phyloP scores from a whole-genome alignment of 2,113 vertebrate species.

The Serilophus lunatus region DNA sequence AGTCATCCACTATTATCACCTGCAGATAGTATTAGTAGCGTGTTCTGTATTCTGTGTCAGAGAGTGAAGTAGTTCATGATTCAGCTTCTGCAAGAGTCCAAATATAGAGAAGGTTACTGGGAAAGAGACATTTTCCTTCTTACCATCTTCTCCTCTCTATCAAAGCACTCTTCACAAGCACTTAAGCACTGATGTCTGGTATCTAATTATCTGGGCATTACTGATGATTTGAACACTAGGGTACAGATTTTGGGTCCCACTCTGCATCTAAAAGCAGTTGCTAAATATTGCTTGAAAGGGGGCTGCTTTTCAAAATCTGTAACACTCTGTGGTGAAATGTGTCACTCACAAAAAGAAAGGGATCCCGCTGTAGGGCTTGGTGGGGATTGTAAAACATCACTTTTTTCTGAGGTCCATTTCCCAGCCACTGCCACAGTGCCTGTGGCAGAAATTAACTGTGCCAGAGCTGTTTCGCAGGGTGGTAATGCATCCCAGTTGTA shows the following conservation, averaged over 20 bases:
- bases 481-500: background rate
- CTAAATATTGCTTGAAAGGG: background rate
- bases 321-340: background rate
- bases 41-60: background rate
- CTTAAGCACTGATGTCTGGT: background rate
- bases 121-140: background rate
- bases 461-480: background rate
- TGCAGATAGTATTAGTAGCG: background rate
- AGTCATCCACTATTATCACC: background rate
- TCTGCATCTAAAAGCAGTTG: background rate
- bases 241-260: background rate
- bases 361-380: background rate
- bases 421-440: background rate
- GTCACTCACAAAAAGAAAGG: background rate
- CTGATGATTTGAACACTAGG: background rate
- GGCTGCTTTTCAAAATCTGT: background rate
- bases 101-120: conserved; percentile 8
- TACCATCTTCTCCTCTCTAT: background rate
- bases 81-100: conserved; percentile 18
- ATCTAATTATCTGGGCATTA: background rate
- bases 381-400: background rate
- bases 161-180: background rate
- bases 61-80: background rate
- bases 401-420: background rate
- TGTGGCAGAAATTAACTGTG: background rate